phyloP scores from a whole-genome alignment of 2,888 invertebrate species.

The Camptogramma bilineatum region DNA sequence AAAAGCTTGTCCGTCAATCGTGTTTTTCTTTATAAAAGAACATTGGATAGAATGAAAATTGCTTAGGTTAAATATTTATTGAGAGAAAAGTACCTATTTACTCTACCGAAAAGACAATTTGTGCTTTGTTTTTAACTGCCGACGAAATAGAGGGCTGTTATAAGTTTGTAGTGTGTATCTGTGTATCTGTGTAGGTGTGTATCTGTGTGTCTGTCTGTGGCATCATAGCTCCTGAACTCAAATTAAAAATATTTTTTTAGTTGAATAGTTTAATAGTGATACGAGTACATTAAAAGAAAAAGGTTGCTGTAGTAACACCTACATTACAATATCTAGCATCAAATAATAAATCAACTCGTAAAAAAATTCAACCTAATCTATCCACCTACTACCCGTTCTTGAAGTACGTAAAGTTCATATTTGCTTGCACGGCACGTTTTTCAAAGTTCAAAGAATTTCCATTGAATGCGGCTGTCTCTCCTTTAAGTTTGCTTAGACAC shows the following conservation, averaged over 20 bases:
- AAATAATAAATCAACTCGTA: not conserved
- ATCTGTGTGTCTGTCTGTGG: too few species aligned
- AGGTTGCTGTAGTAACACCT: too few species aligned
- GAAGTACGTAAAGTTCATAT: slow-evolving; percentile 1
- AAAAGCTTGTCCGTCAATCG: slow-evolving; percentile 48
- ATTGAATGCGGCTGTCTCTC: slow-evolving; percentile 19
- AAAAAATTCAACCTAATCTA: not conserved
- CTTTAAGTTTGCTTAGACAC: slow-evolving; percentile 13
- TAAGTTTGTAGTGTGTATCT: too few species aligned
- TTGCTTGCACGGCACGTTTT: slow-evolving; percentile 17
- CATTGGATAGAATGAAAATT: slow-evolving; percentile 21
- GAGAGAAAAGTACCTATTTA: slow-evolving; percentile 1
- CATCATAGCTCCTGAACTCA: too few species aligned
- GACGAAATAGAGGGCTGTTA: too few species aligned
- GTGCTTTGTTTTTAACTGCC: too few species aligned
- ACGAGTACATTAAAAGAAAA: too few species aligned
- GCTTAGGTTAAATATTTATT: slow-evolving; percentile 6
- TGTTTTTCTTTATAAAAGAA: slow-evolving; percentile 38
- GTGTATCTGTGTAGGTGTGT: too few species aligned
- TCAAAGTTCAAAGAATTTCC: slow-evolving; percentile 27
- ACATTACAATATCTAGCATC: slow-evolving; percentile 6
- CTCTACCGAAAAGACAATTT: not conserved
- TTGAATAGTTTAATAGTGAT: too few species aligned
- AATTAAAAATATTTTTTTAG: too few species aligned
- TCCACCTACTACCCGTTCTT: not conserved